phyloP scores from a whole-genome alignment of 2,797 vertebrate genomes.

The Loriculus beryllinus region DNA sequence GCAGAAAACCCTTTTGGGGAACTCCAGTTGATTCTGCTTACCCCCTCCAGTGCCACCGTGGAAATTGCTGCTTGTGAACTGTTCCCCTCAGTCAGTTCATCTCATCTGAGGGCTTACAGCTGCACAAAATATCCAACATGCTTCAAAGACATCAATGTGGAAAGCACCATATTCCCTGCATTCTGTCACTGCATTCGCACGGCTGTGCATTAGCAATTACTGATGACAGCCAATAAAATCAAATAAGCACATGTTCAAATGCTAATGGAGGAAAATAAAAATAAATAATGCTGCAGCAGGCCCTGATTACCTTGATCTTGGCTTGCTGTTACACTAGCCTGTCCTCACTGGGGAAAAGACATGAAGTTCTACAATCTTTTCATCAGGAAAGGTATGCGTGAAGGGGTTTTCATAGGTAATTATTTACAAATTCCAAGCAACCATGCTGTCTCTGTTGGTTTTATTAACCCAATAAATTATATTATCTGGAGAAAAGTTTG shows the following conservation, averaged over 20 bases:
- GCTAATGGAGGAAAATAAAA: slow-evolving; percentile 35
- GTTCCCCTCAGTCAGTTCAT: neutral
- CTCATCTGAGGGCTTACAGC: neutral
- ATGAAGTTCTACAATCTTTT: neutral
- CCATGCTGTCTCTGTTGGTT: slow-evolving; percentile 6
- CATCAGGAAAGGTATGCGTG: neutral
- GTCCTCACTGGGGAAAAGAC: neutral
- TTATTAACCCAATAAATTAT: slow-evolving; percentile 57
- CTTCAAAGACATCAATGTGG: neutral
- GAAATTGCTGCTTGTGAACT: slow-evolving; percentile 22
- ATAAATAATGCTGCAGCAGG: slow-evolving; percentile 21
- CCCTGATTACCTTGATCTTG: slow-evolving; percentile 14
- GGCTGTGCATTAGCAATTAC: slow-evolving; percentile 7
- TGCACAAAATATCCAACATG: neutral
- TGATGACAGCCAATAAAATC: slow-evolving; percentile 16
- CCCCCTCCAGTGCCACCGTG: neutral
- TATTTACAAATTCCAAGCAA: slow-evolving; percentile 43
- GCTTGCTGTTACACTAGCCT: neutral
- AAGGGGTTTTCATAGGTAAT: slow-evolving; percentile 29
- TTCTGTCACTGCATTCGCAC: neutral
- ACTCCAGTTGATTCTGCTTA: neutral
- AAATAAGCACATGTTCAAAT: slow-evolving; percentile 14
- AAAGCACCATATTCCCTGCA: neutral
- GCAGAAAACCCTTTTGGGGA: slow-evolving; percentile 46
- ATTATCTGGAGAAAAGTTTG: slow-evolving; percentile 47